Base-by-base conservation (phyloP, 2,888 invertebrate species). In the Nomada fabriciana region DNA sequence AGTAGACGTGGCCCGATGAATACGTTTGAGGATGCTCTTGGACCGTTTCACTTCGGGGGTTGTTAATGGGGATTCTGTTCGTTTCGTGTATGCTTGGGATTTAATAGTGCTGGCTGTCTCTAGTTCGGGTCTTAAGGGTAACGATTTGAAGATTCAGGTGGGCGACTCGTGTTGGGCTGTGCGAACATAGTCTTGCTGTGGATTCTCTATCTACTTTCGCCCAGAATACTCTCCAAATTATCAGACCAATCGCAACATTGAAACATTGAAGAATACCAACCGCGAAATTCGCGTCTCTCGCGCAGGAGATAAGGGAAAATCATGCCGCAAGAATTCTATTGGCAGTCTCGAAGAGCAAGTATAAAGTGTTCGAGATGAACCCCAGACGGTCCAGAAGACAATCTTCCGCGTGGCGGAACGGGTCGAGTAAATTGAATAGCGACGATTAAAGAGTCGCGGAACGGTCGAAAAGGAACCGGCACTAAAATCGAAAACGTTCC, bases 401-500 rank as follows among this genome's bases (percentile, higher is more conserved):
- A 4, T 29, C 11, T 10, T 3, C 29, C 25, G 18, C 18, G 5
- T 23, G 11, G 25, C 47, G 15, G 15, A 13, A 47, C 2, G 20
- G 9, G 42, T n/a, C 50, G 59, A n/a, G 9, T 50, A 11, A 70
- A 70, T 70, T 70, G 70, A 47, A 59, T 36, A 70, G 50, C 29
- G 50, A 10, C 76, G 65, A 78, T 68, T 53, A 61, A 78, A 76
- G 36, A 36, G 52, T 65, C 42, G 47, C 36, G 18, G 15, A 42
- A 61, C 18, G 50, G 25, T 25, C 1, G 55, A 68, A 43, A 55
- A 25, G n/a, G 42, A 53, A 47, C 25, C 10, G 43, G 25, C 15
- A 52, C 7, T 69, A 64, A 68, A 80, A 80, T 82, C 53, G 70
- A 18, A 15, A 64, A 57, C 72, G 60, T 60, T 74, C 61, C 52